Percentiles rank a stretch among this genome's conserved stretches.
These are phyloP conservation scores for Leuciscus idus DNA, from an alignment of 2,113 vertebrate species.

Conservation along the genomic window DNA sequence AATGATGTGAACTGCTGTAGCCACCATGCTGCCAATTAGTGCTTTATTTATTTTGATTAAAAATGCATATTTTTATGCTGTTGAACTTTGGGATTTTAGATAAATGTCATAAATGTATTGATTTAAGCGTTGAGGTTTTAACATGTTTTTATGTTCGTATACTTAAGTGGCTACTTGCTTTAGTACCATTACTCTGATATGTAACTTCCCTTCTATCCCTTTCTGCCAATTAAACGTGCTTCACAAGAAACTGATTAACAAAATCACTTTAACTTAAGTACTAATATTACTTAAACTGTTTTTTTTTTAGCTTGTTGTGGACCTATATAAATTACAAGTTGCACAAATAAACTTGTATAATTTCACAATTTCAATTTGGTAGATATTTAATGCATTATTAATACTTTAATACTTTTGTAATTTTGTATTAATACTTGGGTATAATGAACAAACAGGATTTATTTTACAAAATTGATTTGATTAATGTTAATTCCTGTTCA, in stretches of 20 bases:
- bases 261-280: no score
- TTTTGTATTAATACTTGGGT: no score
- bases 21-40: neutral
- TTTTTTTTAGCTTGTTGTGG: neutral
- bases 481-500: no score
- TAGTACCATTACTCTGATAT: neutral
- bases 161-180: neutral
- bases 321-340: neutral
- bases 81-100: neutral
- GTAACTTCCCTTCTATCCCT: neutral
- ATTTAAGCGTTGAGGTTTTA: neutral
- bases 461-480: neutral
- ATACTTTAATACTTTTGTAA: no score
- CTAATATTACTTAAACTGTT: neutral
- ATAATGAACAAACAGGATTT: neutral
- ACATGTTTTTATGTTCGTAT: neutral
- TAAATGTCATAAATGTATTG: neutral
- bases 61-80: neutral
- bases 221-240: neutral
- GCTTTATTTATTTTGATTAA: neutral
- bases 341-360: neutral
- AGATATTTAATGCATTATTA: neutral
- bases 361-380: neutral
- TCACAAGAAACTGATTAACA: neutral
- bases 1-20: neutral